Conservation (phyloP, 2,113 vertebrate species). For the Propithecus coquereli region DNA sequence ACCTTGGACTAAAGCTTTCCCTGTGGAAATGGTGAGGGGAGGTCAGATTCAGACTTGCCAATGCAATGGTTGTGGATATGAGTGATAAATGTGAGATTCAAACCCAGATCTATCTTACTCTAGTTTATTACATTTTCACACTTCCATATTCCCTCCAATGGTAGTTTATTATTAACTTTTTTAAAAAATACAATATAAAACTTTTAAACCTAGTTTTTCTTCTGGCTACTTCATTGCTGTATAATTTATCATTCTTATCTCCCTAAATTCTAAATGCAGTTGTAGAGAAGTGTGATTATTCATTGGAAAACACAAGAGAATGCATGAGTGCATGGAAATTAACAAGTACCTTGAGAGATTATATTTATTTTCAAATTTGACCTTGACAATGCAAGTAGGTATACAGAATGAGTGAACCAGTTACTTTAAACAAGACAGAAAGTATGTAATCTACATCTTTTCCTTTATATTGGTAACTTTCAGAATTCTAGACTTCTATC, state of each 20-base stretch:
- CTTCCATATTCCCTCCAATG: neutral
- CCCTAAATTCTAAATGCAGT: neutral
- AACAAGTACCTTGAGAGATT: neutral
- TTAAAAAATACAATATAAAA: neutral
- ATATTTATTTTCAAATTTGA: neutral
- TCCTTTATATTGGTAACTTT: slow-evolving; percentile 18
- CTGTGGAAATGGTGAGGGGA: neutral
- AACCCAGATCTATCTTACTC: neutral
- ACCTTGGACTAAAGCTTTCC: too few relatives aligned
- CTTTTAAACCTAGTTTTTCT: neutral
- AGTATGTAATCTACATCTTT: neutral
- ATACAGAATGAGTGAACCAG: neutral
- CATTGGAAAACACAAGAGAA: neutral
- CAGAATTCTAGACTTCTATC: neutral
- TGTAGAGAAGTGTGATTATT: slow-evolving; percentile 17
- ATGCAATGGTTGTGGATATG: neutral
- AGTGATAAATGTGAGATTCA: neutral
- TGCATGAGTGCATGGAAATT: neutral
- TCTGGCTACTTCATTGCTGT: neutral
- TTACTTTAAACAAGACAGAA: slow-evolving; percentile 3
- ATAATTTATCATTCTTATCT: slow-evolving; percentile 6
- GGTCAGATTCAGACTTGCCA: neutral
- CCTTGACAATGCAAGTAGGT: neutral
- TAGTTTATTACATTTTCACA: neutral
- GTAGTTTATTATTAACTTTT: neutral